Evolutionary conservation across 2,797 vertebrate species (phyloP).

Genomic region (Oceanodroma leucorhoa): DNA sequence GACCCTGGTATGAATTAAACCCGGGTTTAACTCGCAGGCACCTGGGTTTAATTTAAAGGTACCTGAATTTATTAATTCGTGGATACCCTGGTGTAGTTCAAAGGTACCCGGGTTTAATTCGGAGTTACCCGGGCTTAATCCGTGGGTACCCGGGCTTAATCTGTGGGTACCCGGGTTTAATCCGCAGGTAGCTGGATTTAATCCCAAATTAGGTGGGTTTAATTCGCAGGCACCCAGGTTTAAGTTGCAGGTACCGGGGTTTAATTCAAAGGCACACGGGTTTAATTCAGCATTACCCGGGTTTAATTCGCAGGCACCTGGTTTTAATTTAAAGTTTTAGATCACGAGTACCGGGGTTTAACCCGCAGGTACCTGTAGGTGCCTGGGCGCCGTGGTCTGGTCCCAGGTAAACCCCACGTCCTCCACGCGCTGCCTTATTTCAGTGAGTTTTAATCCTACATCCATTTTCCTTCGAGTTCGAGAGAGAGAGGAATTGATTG

Average conservation of each 20-base stretch:
- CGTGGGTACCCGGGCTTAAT: too few relatives aligned
- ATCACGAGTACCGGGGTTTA: background rate
- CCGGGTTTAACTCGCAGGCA: background rate
- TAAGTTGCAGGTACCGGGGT: accelerated
- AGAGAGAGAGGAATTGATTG: accelerated
- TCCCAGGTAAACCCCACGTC: accelerated
- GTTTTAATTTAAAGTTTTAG: background rate
- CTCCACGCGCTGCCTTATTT: accelerated
- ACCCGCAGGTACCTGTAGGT: too few relatives aligned
- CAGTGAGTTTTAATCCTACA: too few relatives aligned
- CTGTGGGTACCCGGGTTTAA: too few relatives aligned
- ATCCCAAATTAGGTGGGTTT: too few relatives aligned
- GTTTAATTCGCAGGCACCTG: too few relatives aligned
- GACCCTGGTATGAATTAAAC: too few relatives aligned
- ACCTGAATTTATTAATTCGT: background rate
- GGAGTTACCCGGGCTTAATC: background rate
- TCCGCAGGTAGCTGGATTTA: too few relatives aligned
- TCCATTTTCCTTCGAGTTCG: accelerated
- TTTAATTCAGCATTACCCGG: background rate
- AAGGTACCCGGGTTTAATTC: accelerated
- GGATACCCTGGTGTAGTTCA: accelerated
- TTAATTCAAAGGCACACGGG: accelerated
- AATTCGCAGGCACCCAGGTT: accelerated
- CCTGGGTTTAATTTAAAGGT: accelerated
- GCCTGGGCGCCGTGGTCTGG: background rate